Base-by-base conservation (phyloP, 2,113 vertebrate species). In the Seriola aureovittata region DNA sequence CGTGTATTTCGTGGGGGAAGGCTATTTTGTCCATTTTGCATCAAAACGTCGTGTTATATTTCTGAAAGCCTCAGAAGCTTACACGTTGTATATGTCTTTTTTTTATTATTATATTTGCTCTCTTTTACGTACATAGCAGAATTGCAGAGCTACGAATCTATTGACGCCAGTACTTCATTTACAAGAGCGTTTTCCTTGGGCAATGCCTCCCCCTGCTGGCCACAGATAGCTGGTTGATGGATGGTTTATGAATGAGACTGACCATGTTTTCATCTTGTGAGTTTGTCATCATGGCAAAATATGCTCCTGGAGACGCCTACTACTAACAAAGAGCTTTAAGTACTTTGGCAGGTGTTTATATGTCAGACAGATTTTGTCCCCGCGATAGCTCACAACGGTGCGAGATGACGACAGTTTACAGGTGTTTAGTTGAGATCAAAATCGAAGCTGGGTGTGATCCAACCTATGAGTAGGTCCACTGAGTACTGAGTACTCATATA, bases 131-230 rank as follows among this genome's bases (percentile, higher is more conserved):
- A n/a, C 2, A 21, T 50, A 58, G 40, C 23, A 46, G 2, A 8
- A 23, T 1, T 4, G 34, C 7, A 3, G 1, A 55, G 0, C 2
- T 2, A 55, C 60, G 88, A 90, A 91, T 85, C 81, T 75, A 14
- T 14, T 46, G 19, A 57, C 0, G 6, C 17, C 0, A 19, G 42
- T 69, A 11, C 0, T 17, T 7, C 12, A 82, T 58, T 71, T 59
- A 71, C n/a, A 0, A 11, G 4, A 40, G 25, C 0, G 3, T 8
- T 57, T 64, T 4, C 8, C 16, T 69, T 55, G 9, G 8, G 3
- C 66, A 8, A 7, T 58, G n/a, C 3, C 58, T 3, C 84, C 77
- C 71, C 16, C 90, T 88, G 70, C 42, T 74, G 91, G 69, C 0
- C 9, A 40, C 10, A 34, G 1, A 40, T 46, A 8, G 57, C 8